Base-by-base conservation (phyloP, 2,113 vertebrate genomes). In the Oncorhynchus kisutch region DNA sequence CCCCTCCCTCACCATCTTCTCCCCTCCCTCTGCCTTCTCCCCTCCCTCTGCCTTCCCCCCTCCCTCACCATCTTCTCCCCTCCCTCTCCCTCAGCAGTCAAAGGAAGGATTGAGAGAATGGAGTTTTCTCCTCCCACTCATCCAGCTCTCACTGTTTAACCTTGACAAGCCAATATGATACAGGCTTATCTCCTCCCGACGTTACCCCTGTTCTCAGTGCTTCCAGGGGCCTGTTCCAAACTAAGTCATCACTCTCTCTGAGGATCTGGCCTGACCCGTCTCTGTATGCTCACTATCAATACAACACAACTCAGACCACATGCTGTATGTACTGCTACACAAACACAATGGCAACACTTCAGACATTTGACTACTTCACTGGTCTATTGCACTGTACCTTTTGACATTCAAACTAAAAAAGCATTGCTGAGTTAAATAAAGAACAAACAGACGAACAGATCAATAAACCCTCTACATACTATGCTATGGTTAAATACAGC, bases 161-260 rank as follows among this genome's bases (percentile, higher is more conserved):
- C 93, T 92, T 93, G 91, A 92, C 92, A 86, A 88, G 91, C 93
- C 92, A 92, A 88, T 93, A 89, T 91, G 89, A 92, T 91, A 86
- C 90, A 86, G 78, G 81, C 92, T 93, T 93, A 91, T 93, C 92
- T 92, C 75, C 86, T 82, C 84, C 87, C 90, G 91, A 92, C 92
- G 91, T 92, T 87, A 90, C 88, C 86, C 89, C 89, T 89, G 87
- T 76, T 90, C 84, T 81, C 84, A 76, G 84, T 86, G 87, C 86
- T 84, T 86, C 70, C 66, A 84, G 91, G 79, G 89, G 88, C 84
- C 85, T 78, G 79, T 72, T 39, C 79, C 90, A 91, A 85, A 89
- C 88, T 87, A 91, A 91, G 83, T 87, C 84, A 88, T 88, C 85
- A 88, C 78, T 83, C 80, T 82, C 77, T 48, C 68, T n/a, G 66